Conservation (phyloP, 2,113 vertebrate genomes). For the Pelvicachromis taeniatus region DNA sequence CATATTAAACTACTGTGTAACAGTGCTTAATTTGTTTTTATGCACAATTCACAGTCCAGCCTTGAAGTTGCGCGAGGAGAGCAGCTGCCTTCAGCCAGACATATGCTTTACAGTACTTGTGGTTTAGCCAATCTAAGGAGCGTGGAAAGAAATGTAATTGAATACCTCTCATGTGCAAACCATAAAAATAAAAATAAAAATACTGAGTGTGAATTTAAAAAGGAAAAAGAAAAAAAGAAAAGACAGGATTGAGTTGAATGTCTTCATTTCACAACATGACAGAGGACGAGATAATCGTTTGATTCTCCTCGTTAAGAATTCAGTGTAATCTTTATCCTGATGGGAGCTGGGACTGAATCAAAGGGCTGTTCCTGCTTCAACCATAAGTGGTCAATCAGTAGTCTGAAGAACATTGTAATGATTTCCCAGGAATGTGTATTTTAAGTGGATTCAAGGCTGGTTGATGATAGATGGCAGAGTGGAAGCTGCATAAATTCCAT, state of each 20-base stretch:
- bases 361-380: constrained; percentile 11
- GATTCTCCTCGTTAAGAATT: constrained; percentile 1
- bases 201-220: background rate
- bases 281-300: background rate
- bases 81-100: background rate
- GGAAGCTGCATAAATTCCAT: background rate
- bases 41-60: constrained; percentile 1
- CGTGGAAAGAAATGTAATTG: background rate
- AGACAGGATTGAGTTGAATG: background rate
- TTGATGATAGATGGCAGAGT: background rate
- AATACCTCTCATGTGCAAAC: background rate
- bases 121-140: background rate
- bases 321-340: background rate
- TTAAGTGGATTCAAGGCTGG: background rate
- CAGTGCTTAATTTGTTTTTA: constrained; percentile 33
- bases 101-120: background rate
- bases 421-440: background rate
- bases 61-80: background rate
- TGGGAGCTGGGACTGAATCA: background rate
- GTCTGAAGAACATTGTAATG: constrained; percentile 20
- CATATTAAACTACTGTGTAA: constrained; percentile 28
- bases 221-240: background rate
- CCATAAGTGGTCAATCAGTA: constrained; percentile 19
- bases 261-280: background rate
- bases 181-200: background rate